phyloP scores from a whole-genome alignment of 2,797 vertebrate species.

The Phataginus tricuspis region DNA sequence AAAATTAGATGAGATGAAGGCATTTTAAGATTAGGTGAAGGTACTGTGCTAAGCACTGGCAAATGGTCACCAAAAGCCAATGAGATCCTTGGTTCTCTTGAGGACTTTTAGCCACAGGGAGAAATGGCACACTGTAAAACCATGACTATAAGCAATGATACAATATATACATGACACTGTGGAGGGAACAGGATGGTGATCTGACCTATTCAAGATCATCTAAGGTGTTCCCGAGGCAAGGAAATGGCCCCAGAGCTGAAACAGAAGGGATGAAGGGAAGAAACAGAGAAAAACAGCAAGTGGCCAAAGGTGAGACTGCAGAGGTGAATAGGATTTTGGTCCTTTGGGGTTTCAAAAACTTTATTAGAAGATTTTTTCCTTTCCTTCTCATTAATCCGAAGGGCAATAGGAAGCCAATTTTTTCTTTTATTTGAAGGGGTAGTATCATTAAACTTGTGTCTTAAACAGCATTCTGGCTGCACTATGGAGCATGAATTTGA shows the following conservation, averaged over 20 bases:
- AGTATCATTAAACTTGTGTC: background rate
- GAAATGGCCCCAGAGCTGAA: background rate
- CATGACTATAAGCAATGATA: background rate
- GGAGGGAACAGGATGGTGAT: background rate
- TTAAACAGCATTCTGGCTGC: background rate
- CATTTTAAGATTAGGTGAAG: background rate
- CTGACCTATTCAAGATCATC: background rate
- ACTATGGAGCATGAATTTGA: background rate
- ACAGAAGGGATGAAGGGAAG: background rate
- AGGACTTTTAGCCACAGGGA: background rate
- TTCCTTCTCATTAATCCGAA: background rate
- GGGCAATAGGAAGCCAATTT: background rate
- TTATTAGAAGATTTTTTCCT: background rate
- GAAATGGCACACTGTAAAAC: background rate
- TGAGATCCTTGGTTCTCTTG: background rate
- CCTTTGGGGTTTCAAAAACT: background rate
- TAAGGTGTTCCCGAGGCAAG: background rate
- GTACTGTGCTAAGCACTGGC: background rate
- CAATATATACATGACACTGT: background rate
- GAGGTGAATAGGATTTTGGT: background rate
- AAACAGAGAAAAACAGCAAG: background rate
- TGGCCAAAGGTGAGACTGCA: background rate
- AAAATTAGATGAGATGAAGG: background rate
- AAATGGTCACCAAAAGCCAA: slow-evolving; percentile 1
- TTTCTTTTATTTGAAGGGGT: background rate